Evolutionary conservation across 1,140 invertebrate species (phyloP), one percentile per base, ranked within the genome.

Genomic region (Papilio glaucus): DNA sequence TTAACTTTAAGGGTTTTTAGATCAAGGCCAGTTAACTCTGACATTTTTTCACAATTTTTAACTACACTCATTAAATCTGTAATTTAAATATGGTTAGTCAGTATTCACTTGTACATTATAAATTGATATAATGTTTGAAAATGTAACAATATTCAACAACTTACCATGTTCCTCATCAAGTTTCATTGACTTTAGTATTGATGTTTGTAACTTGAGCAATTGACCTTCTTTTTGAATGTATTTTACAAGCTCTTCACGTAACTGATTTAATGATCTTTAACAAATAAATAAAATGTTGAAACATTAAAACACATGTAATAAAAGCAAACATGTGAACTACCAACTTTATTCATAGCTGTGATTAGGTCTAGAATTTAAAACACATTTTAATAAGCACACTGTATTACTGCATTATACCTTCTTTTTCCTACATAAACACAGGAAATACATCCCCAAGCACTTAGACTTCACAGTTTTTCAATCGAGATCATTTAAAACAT

Each of bases 181-280:
- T 77, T 86, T 89, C 74, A 89, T 84, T 0, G 86, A 85, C 41
- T 78, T 88, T 13, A 92, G 72, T 61, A 92, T 87, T 33, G 86
- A 82, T 21, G 85, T 78, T 53, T 88, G 87, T 15, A 83, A 79
- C 75, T 86, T 90, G 18, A 87, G 67, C 85, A 86, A 89, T 15
- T 72, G 29, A 7, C 72, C 75, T 65, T 90, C 87, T 68, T 80
- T 87, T 4, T 76, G 62, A 67, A 45, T 78, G 24, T 84, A 92
- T 21, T 84, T 78, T 39, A 69, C 75, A 49, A 92, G 57, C 67
- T 86, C 84, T 39, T 79, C 72, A 12, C 79, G 82, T 0, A 92
- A 71, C 61, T 85, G 81, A 21, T 83, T 78, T 60, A 91, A 72
- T 41, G 77, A 82, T 13, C 88, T 90, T 74, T 72, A 89, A 89